phyloP scores from a whole-genome alignment of 2,113 vertebrate genomes.

The Lates calcarifer region DNA sequence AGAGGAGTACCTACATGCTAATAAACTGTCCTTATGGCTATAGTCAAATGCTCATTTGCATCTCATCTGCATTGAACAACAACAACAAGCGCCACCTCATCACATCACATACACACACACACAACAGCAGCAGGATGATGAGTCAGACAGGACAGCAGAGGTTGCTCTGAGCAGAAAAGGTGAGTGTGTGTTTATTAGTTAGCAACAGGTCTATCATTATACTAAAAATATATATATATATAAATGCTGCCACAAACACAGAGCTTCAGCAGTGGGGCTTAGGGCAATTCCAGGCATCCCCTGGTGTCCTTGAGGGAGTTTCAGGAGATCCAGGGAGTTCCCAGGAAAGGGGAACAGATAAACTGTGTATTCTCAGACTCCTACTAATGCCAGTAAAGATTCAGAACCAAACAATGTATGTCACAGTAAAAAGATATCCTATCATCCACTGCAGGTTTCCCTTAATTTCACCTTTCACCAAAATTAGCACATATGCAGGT shows the following conservation, averaged over 20 bases:
- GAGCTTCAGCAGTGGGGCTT: not conserved
- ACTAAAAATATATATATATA: no score
- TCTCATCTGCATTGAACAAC: conserved; percentile 65
- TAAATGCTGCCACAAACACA: not conserved
- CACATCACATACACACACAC: conserved; percentile 23
- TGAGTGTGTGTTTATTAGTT: conserved; percentile 28
- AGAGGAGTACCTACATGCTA: conserved; percentile 25
- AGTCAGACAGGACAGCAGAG: conserved; percentile 34
- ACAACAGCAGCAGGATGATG: not conserved
- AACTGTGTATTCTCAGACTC: no score
- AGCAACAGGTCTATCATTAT: conserved; percentile 27
- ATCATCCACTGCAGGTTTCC: not conserved
- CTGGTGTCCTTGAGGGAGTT: not conserved
- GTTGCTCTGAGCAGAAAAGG: conserved; percentile 21
- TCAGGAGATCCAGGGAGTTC: not conserved
- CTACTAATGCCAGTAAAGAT: no score
- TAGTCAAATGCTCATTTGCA: conserved; percentile 61
- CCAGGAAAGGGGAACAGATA: no score
- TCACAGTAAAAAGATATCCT: no score
- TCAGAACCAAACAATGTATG: no score
- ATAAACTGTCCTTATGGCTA: conserved; percentile 34
- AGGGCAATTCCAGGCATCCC: not conserved
- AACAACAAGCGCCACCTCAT: conserved; percentile 25
- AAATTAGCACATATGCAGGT: no score
- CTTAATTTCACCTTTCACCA: no score